Evolutionary conservation across 2,113 vertebrate genomes (phyloP), one percentile per base, ranked within the genome.

Genomic region (Spea bombifrons): DNA sequence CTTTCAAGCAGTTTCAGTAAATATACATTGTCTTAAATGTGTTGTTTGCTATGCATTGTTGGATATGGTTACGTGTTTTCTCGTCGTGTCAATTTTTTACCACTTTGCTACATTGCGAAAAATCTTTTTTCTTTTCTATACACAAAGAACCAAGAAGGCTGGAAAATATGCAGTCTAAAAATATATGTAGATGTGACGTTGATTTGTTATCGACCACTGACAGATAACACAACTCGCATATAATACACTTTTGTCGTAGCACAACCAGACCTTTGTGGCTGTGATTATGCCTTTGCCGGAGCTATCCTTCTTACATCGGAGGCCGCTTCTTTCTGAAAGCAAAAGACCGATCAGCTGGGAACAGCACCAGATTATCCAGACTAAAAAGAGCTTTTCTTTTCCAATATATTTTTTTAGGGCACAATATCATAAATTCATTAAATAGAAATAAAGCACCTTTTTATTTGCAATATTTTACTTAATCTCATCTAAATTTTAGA

Each of bases 231-330:
- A 66, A 66, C 63, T 30, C 17, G 77, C 50, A 49, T n/a, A 80
- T 61, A 80, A 80, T 74, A 68, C 64, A 73, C 78, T 80, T 80
- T 80, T 73, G 71, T 74, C 65, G 74, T 66, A 55, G 46, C 13
- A 74, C 71, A 66, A 61, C 57, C 71, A 74, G 71, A 66, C 63
- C 72, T 79, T 73, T 74, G 71, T 82, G 30, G 50, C 71, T 83
- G 50, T 71, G 45, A 53, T 50, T 61, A 46, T 66, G 66, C 30
- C 8, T 12, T 5, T 53, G 63, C 53, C 66, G 44, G 52, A 52
- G 59, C 66, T 47, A 76, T 68, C 52, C 66, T 68, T 76, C 52
- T 47, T 48, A 57, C 66, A 68, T 76, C 50, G 52, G 47, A 76
- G 64, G 74, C 74, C 8, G 74, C 65, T 46, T 16, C 65, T 64